Conservation (phyloP, 2,797 vertebrate species). For the Hemibagrus guttatus region DNA sequence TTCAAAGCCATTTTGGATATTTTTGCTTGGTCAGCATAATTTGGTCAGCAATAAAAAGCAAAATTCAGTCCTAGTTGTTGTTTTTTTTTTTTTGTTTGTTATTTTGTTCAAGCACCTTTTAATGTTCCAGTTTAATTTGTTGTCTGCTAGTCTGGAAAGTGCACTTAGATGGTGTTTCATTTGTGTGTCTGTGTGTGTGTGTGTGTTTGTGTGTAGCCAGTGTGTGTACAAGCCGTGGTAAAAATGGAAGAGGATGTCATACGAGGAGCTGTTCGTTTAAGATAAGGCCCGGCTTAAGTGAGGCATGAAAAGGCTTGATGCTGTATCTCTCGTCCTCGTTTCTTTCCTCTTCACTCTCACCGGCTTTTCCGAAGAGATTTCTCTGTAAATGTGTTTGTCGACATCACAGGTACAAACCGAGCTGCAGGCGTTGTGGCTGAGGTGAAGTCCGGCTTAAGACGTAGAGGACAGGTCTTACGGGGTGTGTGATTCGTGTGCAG, state of each 20-base stretch:
- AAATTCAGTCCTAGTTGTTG: not conserved
- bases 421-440: slow-evolving; percentile 27
- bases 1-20: not conserved
- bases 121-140: not conserved
- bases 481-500: slow-evolving; percentile 18
- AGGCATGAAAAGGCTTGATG: slow-evolving; percentile 63
- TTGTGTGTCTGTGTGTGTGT: slow-evolving; percentile 35
- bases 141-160: not conserved
- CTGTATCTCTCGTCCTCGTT: slow-evolving; percentile 61
- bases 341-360: not conserved
- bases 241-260: slow-evolving; percentile 58
- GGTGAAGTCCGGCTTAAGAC: not conserved
- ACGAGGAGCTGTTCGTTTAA: slow-evolving; percentile 70
- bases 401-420: slow-evolving; percentile 70
- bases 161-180: slow-evolving; percentile 43
- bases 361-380: slow-evolving; percentile 55
- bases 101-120: not conserved
- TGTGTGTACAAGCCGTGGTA: slow-evolving; percentile 8
- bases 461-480: slow-evolving; percentile 2
- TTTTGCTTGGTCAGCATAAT: not conserved
- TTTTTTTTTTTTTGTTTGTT: not conserved
- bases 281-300: slow-evolving; percentile 70
- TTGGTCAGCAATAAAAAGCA: not conserved
- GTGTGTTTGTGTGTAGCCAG: slow-evolving; percentile 13
- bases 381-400: slow-evolving; percentile 76